Conservation (phyloP, 2,113 vertebrate species). For the Stictonetta naevosa region DNA sequence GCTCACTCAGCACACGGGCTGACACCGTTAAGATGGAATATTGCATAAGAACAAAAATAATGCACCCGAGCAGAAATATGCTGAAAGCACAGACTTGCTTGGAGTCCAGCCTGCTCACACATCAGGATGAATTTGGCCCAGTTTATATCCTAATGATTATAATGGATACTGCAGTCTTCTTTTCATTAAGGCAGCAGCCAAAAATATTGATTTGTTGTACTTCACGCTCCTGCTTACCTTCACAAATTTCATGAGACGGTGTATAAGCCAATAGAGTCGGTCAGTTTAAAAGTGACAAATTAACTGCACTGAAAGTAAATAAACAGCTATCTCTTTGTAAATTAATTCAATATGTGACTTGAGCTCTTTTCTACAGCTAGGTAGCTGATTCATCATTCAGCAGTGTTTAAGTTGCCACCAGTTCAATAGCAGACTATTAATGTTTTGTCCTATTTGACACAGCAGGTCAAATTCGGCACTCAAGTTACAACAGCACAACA, state of each 20-base stretch:
- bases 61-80: not conserved
- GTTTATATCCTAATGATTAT: conserved; percentile 52
- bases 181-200: conserved; percentile 58
- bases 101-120: not conserved
- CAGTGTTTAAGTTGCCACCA: conserved; percentile 33
- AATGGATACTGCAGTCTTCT: conserved; percentile 48
- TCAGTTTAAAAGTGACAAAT: conserved; percentile 64
- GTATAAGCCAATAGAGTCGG: conserved; percentile 43
- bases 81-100: not conserved
- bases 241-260: conserved; percentile 40
- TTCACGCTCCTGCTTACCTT: conserved; percentile 43
- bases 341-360: conserved; percentile 67
- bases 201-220: conserved; percentile 63
- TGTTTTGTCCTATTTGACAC: not conserved
- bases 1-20: not conserved
- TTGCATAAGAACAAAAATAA: not conserved
- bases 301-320: conserved; percentile 64
- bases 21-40: not conserved
- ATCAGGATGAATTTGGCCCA: conserved; percentile 30
- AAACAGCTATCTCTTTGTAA: conserved; percentile 62
- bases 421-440: conserved; percentile 39
- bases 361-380: conserved; percentile 50
- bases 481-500: not conserved
- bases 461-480: not conserved
- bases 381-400: conserved; percentile 68